Evolutionary conservation across 2,113 vertebrate genomes (phyloP).

Genomic region (Osmerus eperlanus): DNA sequence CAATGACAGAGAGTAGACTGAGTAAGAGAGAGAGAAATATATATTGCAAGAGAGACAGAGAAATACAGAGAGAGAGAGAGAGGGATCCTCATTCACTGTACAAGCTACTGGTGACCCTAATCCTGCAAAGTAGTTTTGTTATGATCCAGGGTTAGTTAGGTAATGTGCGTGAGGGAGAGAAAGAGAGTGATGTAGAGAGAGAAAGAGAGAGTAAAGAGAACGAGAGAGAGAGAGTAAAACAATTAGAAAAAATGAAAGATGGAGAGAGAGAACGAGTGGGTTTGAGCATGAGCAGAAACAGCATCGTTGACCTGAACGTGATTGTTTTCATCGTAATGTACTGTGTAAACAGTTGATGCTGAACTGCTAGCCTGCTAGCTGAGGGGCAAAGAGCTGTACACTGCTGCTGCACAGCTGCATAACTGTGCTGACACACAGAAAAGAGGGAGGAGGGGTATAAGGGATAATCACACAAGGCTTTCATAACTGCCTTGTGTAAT

Average conservation of each 20-base stretch:
- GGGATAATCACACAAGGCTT: too few species aligned
- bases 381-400: too few species aligned
- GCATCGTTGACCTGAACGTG: too few species aligned
- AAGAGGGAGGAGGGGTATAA: too few species aligned
- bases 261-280: neutral
- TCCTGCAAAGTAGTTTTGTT: neutral
- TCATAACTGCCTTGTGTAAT: too few species aligned
- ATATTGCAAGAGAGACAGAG: neutral
- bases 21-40: neutral
- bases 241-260: neutral
- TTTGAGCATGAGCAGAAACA: neutral
- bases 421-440: too few species aligned
- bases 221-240: neutral
- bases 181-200: neutral
- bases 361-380: too few species aligned
- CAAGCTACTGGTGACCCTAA: slow-evolving; percentile 1
- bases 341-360: too few species aligned
- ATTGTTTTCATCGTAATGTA: too few species aligned
- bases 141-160: too few species aligned
- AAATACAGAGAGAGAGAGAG: neutral
- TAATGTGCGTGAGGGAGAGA: neutral
- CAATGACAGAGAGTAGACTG: neutral
- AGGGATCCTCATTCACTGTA: neutral
- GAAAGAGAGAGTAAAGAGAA: neutral
- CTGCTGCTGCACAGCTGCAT: too few species aligned